phyloP scores from a whole-genome alignment of 2,113 vertebrate genomes.

The Protobothrops mucrosquamatus region DNA sequence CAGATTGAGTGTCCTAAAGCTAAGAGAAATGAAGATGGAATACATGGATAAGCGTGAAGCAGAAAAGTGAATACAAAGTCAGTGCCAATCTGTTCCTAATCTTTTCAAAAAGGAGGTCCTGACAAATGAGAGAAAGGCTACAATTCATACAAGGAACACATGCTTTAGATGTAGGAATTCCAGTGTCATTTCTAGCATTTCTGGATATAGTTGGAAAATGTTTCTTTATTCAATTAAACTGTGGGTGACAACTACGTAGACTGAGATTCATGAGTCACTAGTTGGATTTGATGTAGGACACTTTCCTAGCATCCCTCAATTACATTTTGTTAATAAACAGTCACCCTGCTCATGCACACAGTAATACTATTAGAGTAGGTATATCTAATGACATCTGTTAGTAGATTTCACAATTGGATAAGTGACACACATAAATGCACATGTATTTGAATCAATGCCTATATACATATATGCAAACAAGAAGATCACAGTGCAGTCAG shows the following conservation, averaged over 20 bases:
- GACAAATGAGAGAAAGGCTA: background rate
- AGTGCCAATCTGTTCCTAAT: background rate
- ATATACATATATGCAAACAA: background rate
- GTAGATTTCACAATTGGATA: background rate
- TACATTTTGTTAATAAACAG: background rate
- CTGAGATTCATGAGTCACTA: background rate
- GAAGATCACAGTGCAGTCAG: background rate
- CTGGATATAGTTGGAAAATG: background rate
- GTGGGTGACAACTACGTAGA: background rate
- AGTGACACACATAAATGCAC: background rate
- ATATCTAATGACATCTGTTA: background rate
- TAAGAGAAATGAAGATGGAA: constrained; percentile 6
- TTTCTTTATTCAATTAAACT: background rate
- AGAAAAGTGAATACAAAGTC: background rate
- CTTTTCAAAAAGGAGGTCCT: background rate
- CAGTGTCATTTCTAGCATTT: background rate
- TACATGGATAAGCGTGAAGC: background rate
- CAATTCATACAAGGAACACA: background rate
- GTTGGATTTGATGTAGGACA: background rate
- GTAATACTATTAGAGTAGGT: background rate
- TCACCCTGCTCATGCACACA: background rate
- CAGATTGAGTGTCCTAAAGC: background rate
- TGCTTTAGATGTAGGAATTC: background rate
- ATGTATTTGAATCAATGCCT: background rate
- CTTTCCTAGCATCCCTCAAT: background rate